Percentiles rank a stretch among this genome's conserved stretches.
These are phyloP conservation scores for Lethrus apterus DNA, from an alignment of 1,140 invertebrate species.

Conservation along the genomic window DNA sequence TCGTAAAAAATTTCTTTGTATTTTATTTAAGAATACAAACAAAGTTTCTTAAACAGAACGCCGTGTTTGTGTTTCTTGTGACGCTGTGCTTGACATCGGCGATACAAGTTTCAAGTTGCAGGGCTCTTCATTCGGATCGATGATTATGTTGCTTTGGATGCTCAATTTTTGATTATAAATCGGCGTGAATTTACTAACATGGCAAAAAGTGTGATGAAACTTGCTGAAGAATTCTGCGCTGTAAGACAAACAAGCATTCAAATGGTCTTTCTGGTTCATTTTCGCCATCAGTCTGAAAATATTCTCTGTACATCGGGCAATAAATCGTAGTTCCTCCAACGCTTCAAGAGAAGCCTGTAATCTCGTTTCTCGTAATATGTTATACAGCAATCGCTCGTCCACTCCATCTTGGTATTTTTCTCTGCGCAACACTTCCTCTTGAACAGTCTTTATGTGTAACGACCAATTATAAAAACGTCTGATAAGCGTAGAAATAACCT, in stretches of 20 bases:
- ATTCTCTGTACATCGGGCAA: slow-evolving; percentile 10
- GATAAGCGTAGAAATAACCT: slow-evolving; percentile 18
- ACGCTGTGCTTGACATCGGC: slow-evolving; percentile 2
- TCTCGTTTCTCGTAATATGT: slow-evolving; percentile 1
- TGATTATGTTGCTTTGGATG: slow-evolving; percentile 8
- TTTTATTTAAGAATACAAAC: no score
- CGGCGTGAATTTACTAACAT: background rate
- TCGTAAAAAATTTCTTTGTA: no score
- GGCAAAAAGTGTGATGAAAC: slow-evolving; percentile 2
- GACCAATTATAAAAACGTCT: slow-evolving; percentile 25
- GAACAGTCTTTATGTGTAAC: slow-evolving; percentile 19
- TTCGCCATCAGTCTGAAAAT: slow-evolving; percentile 11
- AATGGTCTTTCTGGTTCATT: slow-evolving; percentile 6
- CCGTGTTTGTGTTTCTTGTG: no score
- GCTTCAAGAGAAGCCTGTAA: slow-evolving; percentile 6
- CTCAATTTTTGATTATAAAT: slow-evolving; percentile 5
- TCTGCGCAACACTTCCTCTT: slow-evolving; percentile 17
- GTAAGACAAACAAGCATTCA: background rate
- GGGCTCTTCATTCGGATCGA: slow-evolving; percentile 4
- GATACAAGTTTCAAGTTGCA: background rate
- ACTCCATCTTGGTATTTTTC: slow-evolving; percentile 17
- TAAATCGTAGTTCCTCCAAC: slow-evolving; percentile 8
- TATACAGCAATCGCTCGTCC: slow-evolving; percentile 4
- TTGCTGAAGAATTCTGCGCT: slow-evolving; percentile 2
- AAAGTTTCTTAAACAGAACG: no score